Base-by-base conservation (phyloP, 2,888 invertebrate species). In the Thymelicus sylvestris region DNA sequence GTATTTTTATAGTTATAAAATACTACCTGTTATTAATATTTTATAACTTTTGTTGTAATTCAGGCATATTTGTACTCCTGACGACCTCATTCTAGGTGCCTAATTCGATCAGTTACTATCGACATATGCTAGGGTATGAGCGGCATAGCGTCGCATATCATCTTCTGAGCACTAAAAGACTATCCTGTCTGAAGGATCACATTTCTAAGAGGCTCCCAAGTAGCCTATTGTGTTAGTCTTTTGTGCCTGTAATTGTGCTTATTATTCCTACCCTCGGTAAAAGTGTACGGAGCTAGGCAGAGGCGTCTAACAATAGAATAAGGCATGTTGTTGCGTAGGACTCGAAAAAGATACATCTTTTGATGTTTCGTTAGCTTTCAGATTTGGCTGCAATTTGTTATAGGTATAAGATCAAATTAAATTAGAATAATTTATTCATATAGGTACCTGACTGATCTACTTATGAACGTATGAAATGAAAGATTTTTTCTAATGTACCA, bases 211-310 rank as follows among this genome's bases (percentile, higher is more conserved):
- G 67, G 15, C 12, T 1, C 39, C 61, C 57, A 44, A 66, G 59
- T 15, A 48, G 47, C 15, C 66, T 48, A 66, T 66, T 66, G 66
- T 66, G 57, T 60, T 60, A 24, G 39, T 7, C 67, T 61, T n/a
- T 61, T 67, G 39, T 61, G 61, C 19, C 48, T 59, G 39, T 67
- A 67, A 67, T 67, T 67, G 60, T 67, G 10, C 61, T 67, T 67
- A 60, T 67, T 60, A 47, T 67, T 48, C 50, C 50, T 67, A 59
- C 57, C 59, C 59, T 38, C 41, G 44, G 47, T 59, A 15, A 39
- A 44, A 57, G 47, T 31, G 31, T 38, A 41, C 12, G 13, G 39
- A 59, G 39, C 15, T 47, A 66, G 59, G 10, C 44, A 7, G 12
- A 10, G 24, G 12, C 39, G 19, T 10, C n/a, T 38, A 60, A 66